These are phyloP conservation scores for Sphenopsis melanotis DNA, from an alignment of 2,797 vertebrate genomes.

Conservation along the genomic window DNA sequence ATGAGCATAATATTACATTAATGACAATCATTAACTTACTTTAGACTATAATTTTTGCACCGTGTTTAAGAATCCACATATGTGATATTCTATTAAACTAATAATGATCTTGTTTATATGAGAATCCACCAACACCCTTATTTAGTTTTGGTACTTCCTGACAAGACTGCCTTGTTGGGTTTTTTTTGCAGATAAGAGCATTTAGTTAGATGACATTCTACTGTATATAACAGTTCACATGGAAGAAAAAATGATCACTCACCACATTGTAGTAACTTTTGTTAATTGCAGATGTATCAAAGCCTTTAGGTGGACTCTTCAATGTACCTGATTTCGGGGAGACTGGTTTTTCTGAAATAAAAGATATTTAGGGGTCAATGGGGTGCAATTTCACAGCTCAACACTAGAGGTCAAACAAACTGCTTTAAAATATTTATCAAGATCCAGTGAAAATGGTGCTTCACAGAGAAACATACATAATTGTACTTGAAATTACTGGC, in stretches of 20 bases:
- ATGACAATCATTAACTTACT: background rate
- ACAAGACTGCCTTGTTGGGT: background rate
- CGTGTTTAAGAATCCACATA: background rate
- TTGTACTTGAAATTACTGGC: background rate
- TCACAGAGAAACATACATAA: background rate
- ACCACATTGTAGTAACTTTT: slow-evolving; percentile 99
- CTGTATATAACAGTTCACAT: background rate
- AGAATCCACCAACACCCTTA: background rate
- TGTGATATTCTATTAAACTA: background rate
- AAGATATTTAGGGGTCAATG: slow-evolving; percentile 30
- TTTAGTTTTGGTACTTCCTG: background rate
- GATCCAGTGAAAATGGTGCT: background rate
- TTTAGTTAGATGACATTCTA: background rate
- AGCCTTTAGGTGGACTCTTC: slow-evolving; percentile 94
- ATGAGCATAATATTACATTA: background rate
- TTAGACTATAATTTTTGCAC: background rate
- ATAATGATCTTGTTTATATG: background rate
- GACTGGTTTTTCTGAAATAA: slow-evolving; percentile 88
- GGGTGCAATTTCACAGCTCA: slow-evolving; percentile 29
- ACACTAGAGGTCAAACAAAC: slow-evolving; percentile 52
- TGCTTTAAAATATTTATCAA: background rate
- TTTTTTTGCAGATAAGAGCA: background rate
- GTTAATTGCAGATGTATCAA: slow-evolving; percentile 91
- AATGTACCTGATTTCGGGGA: slow-evolving; percentile 94
- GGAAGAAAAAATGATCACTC: slow-evolving; percentile 56